Evolutionary conservation across 2,113 vertebrate species (phyloP).

Genomic region (Pao palembangensis): DNA sequence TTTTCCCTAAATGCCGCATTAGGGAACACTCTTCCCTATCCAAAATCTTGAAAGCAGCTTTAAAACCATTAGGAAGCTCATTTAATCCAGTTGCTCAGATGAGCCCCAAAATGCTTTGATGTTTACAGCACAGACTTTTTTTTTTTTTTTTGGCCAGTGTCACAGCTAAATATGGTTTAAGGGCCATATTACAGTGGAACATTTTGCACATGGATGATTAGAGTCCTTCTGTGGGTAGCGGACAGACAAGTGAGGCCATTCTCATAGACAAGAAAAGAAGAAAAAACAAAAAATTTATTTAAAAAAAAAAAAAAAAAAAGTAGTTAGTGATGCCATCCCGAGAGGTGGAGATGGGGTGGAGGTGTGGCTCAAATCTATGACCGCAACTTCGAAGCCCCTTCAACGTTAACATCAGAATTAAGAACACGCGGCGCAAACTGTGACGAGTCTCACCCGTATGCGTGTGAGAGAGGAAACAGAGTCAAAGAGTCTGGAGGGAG

Average conservation of each 20-base stretch:
- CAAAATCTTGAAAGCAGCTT: too few relatives aligned
- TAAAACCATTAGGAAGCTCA: too few relatives aligned
- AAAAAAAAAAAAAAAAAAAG: conserved; percentile 4
- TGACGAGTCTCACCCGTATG: not conserved
- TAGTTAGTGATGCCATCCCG: conserved; percentile 3
- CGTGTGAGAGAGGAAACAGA: conserved; percentile 15
- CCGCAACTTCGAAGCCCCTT: conserved; percentile 2
- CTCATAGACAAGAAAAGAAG: conserved; percentile 3
- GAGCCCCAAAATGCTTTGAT: not conserved
- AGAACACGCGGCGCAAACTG: conserved; percentile 57
- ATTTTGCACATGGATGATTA: conserved; percentile 10
- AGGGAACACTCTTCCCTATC: not conserved
- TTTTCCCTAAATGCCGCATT: not conserved
- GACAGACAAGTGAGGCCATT: not conserved
- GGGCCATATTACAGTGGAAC: conserved; percentile 1
- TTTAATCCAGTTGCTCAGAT: not conserved
- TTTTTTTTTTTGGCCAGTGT: not conserved
- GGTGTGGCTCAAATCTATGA: not conserved
- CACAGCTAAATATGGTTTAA: conserved; percentile 19
- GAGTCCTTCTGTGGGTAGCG: not conserved
- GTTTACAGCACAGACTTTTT: conserved; percentile 6
- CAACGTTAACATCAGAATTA: conserved; percentile 37
- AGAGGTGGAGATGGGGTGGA: too few relatives aligned
- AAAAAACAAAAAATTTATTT: too few relatives aligned
- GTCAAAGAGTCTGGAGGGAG: conserved; percentile 10